Evolutionary conservation across 2,113 vertebrate species (phyloP), one percentile per base, ranked within the genome.

Genomic region (Chlorocebus sabaeus): DNA sequence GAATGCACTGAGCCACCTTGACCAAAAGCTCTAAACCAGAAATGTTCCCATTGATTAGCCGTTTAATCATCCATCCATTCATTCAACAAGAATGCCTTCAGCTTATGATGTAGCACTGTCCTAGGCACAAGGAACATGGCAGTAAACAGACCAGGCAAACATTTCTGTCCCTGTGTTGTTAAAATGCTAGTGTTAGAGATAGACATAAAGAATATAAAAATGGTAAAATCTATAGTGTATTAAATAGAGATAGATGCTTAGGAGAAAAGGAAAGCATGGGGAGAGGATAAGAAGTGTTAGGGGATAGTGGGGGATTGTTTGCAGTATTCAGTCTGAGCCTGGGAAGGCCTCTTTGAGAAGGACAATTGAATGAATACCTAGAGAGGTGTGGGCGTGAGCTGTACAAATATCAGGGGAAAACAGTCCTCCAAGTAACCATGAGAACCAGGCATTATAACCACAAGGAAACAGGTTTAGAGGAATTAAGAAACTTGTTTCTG

Each of bases 71-170:
- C 35, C 12, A 90, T 78, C 59, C 32, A 86, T 40, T 70, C 52
- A 93, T 52, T 75, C 23, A 86, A n/a, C 22, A 57, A 95, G 80
- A 83, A 93, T 89, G 76, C 94, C 55, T 80, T 76, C 95, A 70
- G 45, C 25, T 92, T 89, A 86, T 43, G 89, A 59, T 90, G 16
- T 93, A 90, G 12, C 50, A 84, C 48, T 95, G n/a, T 75, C 85
- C 18, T 86, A 80, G 30, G 20, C 38, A 96, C 48, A 90, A 75
- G 48, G 83, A 3, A 84, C 67, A n/a, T 45, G 95, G 35, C 35
- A 88, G 61, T 55, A 38, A 89, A 86, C 57, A 95, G 83, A 93
- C 90, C 3, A 83, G 57, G 43, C 40, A 90, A 86, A 57, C 30
- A 57, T 48, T 85, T 32, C 35, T 30, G 22, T n/a, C 22, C 23